These are phyloP conservation scores for Epistrophella euchroma DNA, from an alignment of 2,888 invertebrate species.

Conservation along the genomic window DNA sequence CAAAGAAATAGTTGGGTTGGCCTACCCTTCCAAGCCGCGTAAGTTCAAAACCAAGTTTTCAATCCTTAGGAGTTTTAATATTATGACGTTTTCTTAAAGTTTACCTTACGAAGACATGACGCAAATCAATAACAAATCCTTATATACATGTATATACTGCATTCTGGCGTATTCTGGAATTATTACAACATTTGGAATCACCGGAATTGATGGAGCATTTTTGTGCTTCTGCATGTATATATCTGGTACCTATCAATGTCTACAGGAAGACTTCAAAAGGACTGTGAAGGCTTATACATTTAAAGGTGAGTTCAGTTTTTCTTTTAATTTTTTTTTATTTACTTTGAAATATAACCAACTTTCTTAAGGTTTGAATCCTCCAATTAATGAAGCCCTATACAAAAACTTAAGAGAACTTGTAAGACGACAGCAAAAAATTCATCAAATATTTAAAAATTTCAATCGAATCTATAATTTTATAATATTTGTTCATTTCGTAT, in stretches of 20 bases:
- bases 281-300: neutral
- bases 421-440: constrained; percentile 17
- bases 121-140: neutral
- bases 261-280: neutral
- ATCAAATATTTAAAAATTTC: constrained; percentile 11
- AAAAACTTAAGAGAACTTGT: neutral
- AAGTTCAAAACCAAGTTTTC: neutral
- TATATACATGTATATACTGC: neutral
- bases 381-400: neutral
- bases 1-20: neutral
- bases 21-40: constrained; percentile 16
- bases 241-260: neutral
- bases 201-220: neutral
- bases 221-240: constrained; percentile 14
- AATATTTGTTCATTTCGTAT: constrained; percentile 35
- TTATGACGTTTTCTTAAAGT: neutral
- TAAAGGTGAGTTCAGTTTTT: neutral
- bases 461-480: constrained; percentile 31
- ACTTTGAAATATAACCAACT: neutral
- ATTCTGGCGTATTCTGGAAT: neutral
- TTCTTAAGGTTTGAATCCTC: neutral
- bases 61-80: neutral
- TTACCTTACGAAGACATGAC: constrained; percentile 16
- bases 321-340: neutral
- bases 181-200: neutral